phyloP scores from a whole-genome alignment of 2,113 vertebrate species.

The Perca fluviatilis region DNA sequence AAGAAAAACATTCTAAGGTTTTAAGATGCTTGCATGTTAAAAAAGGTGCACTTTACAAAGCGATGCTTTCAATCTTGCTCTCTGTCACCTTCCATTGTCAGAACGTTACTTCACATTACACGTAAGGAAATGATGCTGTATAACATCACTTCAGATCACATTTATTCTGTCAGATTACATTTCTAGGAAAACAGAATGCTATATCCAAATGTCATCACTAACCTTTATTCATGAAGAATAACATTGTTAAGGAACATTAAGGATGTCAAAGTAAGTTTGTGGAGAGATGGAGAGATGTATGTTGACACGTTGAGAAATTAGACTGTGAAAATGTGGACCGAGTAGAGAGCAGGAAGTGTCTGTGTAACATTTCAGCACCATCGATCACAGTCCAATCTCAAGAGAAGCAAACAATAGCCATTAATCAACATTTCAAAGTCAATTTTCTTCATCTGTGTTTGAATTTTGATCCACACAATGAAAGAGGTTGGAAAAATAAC shows the following conservation, averaged over 20 bases:
- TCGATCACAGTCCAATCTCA: constrained; percentile 19
- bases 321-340: constrained; percentile 11
- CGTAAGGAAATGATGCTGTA: background rate
- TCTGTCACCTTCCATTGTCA: background rate
- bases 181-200: background rate
- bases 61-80: background rate
- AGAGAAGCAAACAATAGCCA: constrained; percentile 12
- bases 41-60: constrained; percentile 13
- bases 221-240: constrained; percentile 8
- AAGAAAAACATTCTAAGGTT: constrained; percentile 39
- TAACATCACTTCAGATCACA: background rate
- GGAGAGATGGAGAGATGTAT: constrained; percentile 1
- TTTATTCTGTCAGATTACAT: constrained; percentile 8
- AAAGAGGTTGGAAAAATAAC: background rate
- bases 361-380: constrained; percentile 22
- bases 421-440: constrained; percentile 24
- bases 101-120: background rate
- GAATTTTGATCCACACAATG: background rate
- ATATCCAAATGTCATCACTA: constrained; percentile 23
- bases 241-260: constrained; percentile 1
- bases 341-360: constrained; percentile 14
- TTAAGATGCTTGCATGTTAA: constrained; percentile 36
- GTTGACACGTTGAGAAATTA: constrained; percentile 11
- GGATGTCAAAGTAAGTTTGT: constrained; percentile 17
- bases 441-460: background rate